Evolutionary conservation across 1,140 invertebrate species (phyloP), one percentile per base, ranked within the genome.

Genomic region (Vanessa tameamea): DNA sequence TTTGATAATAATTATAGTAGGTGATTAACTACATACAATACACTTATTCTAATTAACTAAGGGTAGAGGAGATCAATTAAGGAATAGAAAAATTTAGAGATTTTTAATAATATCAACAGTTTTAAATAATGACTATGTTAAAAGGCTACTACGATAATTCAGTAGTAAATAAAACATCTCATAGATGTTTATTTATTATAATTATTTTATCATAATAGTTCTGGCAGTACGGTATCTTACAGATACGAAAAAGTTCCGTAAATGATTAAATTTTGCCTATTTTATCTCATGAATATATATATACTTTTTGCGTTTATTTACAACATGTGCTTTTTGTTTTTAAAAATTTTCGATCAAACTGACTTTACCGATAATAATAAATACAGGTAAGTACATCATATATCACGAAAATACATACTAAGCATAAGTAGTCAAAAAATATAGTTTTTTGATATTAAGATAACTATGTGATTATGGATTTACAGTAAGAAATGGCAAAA

Each of bases 21-120:
- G 31, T 71, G 68, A 63, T 63, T 43, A 76, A 53, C 69, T 61
- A 72, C 47, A 48, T 20, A 75, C 50, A 65, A 69, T 75, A 72
- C 53, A 55, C 23, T 65, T 73, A 70, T 73, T 75, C 69, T 71
- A 63, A 51, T 64, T 70, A 70, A 80, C 71, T 72, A 82, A 83
- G 82, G 84, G 84, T 69, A 81, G 48, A 87, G 87, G 88, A 90
- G 81, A 84, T 84, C 76, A 90, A 90, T 86, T 78, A 87, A 81
- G 85, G 88, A 88, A 90, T 90, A 88, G 84, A 87, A 90, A 90
- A 89, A 76, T 84, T 69, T 67, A 43, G 23, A 67, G 26, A 50
- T 50, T 70, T 61, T 51, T 50, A n/a, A 64, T 53, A 77, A 55
- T 64, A 78, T 66, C 67, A 72, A 79, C 31, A 73, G 67, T 78